Conservation (phyloP, 1,140 invertebrate genomes). For the Ditylenchus dipsaci region DNA sequence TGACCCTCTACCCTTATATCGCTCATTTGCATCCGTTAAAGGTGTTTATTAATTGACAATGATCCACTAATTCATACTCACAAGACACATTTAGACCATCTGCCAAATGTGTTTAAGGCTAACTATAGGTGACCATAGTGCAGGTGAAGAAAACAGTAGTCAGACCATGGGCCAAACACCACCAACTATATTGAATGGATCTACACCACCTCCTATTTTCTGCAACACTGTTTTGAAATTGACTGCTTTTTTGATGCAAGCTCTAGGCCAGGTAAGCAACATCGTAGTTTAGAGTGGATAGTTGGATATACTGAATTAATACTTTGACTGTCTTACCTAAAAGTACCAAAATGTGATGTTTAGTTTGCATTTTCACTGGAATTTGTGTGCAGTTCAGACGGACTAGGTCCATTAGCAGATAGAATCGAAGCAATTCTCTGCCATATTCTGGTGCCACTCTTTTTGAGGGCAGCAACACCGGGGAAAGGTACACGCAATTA, state of each 20-base stretch:
- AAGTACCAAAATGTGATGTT: constrained; percentile 8
- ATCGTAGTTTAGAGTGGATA: neutral
- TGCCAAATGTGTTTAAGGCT: constrained; percentile 47
- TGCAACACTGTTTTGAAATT: constrained; percentile 89
- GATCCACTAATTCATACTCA: constrained; percentile 53
- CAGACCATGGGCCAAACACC: constrained; percentile 59
- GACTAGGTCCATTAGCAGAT: constrained; percentile 79
- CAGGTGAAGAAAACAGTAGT: constrained; percentile 26
- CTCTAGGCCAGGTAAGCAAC: constrained; percentile 69
- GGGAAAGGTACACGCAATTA: constrained; percentile 70
- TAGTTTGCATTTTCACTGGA: constrained; percentile 70
- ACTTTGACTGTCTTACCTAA: neutral
- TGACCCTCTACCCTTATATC: constrained; percentile 85
- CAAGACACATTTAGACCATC: constrained; percentile 36
- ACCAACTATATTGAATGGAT: constrained; percentile 63
- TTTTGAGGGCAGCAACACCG: constrained; percentile 81
- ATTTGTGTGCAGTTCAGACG: constrained; percentile 81
- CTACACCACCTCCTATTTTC: constrained; percentile 69
- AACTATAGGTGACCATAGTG: constrained; percentile 63
- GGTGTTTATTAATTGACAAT: constrained; percentile 60
- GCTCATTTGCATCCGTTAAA: constrained; percentile 93
- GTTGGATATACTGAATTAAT: neutral
- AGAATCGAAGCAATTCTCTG: constrained; percentile 89
- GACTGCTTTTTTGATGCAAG: constrained; percentile 85
- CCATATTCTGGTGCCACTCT: constrained; percentile 90